phyloP scores from a whole-genome alignment of 1,140 invertebrate species.

The Drosophila grimshawi region DNA sequence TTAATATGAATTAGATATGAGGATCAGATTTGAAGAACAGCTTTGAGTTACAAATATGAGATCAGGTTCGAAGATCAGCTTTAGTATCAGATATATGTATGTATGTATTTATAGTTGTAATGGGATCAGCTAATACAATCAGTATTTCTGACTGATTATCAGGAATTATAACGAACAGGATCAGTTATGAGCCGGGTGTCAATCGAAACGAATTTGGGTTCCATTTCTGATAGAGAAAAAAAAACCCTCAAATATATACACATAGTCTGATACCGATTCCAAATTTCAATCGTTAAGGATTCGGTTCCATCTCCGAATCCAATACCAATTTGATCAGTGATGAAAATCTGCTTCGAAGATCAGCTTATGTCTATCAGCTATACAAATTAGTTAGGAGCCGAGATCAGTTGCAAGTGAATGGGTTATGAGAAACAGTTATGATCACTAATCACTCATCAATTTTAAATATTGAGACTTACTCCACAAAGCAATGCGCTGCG shows the following conservation, averaged over 20 bases:
- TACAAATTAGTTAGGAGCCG: neutral
- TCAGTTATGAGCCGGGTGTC: too few species aligned
- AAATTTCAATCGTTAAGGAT: too few species aligned
- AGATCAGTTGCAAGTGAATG: neutral
- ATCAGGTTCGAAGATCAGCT: neutral
- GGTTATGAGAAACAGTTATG: neutral
- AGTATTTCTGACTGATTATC: too few species aligned
- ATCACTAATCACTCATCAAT: neutral
- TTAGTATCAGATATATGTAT: neutral
- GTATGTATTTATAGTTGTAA: too few species aligned
- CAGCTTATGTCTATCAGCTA: neutral
- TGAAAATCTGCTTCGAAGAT: neutral
- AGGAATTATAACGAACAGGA: too few species aligned
- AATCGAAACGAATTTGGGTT: too few species aligned
- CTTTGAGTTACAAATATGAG: neutral
- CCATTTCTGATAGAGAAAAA: too few species aligned
- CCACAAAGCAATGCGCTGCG: constrained; percentile 85
- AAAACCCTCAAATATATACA: too few species aligned
- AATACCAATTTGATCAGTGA: too few species aligned
- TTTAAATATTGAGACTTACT: constrained; percentile 53
- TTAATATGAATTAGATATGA: neutral
- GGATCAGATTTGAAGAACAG: neutral
- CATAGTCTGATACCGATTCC: too few species aligned
- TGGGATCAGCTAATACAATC: too few species aligned
- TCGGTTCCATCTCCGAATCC: too few species aligned